Conservation (phyloP, 2,797 vertebrate species). For the Sebastes cheni region DNA sequence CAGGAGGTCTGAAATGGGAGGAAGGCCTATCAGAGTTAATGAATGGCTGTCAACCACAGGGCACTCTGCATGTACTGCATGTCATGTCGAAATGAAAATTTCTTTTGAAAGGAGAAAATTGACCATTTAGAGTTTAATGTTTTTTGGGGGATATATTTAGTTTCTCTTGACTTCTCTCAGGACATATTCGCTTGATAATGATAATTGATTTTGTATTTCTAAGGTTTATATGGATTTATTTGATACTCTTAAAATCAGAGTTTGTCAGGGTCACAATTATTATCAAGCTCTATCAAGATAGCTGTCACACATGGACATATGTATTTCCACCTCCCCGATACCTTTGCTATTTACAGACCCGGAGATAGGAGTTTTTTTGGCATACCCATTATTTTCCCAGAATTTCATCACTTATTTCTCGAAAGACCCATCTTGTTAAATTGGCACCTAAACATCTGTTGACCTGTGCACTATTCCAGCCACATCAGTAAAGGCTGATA, state of each 20-base stretch:
- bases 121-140: conserved; percentile 17
- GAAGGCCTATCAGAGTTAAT: conserved; percentile 76
- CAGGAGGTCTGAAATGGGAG: conserved; percentile 67
- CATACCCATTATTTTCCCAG: conserved; percentile 45
- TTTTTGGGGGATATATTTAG: not conserved
- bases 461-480: conserved; percentile 59
- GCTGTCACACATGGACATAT: conserved; percentile 30
- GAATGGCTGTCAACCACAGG: conserved; percentile 74
- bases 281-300: conserved; percentile 37
- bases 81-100: conserved; percentile 44
- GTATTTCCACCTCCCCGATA: conserved; percentile 5
- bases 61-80: conserved; percentile 59
- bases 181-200: not conserved
- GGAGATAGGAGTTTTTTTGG: not conserved
- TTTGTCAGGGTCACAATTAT: conserved; percentile 7
- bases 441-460: conserved; percentile 57
- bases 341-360: conserved; percentile 35
- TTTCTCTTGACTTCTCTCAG: not conserved
- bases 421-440: conserved; percentile 50
- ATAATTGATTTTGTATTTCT: not conserved
- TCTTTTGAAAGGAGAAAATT: conserved; percentile 52
- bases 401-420: conserved; percentile 55
- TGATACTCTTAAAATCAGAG: not conserved
- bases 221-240: not conserved
- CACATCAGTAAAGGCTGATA: conserved; percentile 18